A percentile compares a stretch with the other conserved stretches of the same genome.
Evolutionary conservation across 1,140 invertebrate species (phyloP).

Genomic region (Diuraphis noxia): DNA sequence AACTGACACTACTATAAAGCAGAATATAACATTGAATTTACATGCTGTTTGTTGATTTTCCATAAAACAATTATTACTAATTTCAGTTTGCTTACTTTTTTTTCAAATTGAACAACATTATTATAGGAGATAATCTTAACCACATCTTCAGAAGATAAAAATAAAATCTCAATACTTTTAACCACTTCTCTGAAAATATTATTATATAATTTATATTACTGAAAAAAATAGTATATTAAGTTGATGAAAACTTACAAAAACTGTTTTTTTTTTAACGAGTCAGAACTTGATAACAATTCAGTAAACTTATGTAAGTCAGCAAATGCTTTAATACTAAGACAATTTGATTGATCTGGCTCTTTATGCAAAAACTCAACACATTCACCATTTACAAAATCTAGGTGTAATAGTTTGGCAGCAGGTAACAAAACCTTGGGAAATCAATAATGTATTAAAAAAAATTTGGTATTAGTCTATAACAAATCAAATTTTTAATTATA

Average conservation of each 20-base stretch:
- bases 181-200: constrained; percentile 76
- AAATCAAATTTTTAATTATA: constrained; percentile 57
- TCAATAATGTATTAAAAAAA: background rate
- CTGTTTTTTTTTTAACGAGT: constrained; percentile 88
- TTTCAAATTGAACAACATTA: constrained; percentile 84
- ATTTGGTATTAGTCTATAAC: background rate
- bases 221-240: background rate
- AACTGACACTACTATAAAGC: too few relatives aligned
- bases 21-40: too few relatives aligned
- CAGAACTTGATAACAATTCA: constrained; percentile 79
- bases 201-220: background rate
- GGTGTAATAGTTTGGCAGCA: constrained; percentile 90
- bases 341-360: constrained; percentile 91
- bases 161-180: constrained; percentile 89
- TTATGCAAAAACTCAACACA: constrained; percentile 91
- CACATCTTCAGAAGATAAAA: constrained; percentile 78
- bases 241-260: constrained; percentile 71
- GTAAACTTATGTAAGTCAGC: constrained; percentile 91
- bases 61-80: too few relatives aligned
- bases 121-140: constrained; percentile 85
- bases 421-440: constrained; percentile 69
- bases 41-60: too few relatives aligned
- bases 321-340: constrained; percentile 91
- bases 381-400: constrained; percentile 86
- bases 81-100: constrained; percentile 68